Percentiles rank a stretch among this genome's conserved stretches.
phyloP scores from a whole-genome alignment of 2,888 invertebrate genomes.

The Lasioglossum villosulum region DNA sequence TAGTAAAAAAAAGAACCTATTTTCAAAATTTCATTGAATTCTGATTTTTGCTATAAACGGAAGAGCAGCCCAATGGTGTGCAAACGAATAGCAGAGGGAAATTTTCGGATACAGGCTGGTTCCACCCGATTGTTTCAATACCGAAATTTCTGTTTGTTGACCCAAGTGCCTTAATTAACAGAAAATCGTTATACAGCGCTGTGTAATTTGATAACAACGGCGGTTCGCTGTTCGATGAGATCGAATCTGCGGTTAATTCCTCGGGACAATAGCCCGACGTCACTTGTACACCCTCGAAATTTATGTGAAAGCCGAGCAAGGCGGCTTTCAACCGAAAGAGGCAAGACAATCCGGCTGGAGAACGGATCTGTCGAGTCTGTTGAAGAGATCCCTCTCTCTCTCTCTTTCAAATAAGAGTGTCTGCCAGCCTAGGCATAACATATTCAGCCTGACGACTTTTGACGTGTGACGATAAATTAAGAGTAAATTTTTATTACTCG shows the following conservation, averaged over 20 bases:
- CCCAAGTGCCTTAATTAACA: not conserved
- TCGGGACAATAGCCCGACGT: conserved; percentile 26
- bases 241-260: conserved; percentile 36
- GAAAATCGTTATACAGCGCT: not conserved
- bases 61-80: not conserved
- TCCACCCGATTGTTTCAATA: not conserved
- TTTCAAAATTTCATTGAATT: no score
- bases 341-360: conserved; percentile 1
- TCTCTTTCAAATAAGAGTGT: conserved; percentile 1
- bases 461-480: conserved; percentile 23
- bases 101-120: not conserved
- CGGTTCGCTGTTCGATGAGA: not conserved
- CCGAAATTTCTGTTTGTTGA: not conserved
- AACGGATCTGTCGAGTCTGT: conserved; percentile 9
- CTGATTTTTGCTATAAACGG: no score
- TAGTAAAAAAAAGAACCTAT: no score
- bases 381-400: not conserved
- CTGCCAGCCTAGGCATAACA: conserved; percentile 18
- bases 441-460: conserved; percentile 27
- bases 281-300: conserved; percentile 20
- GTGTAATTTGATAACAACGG: not conserved
- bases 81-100: not conserved
- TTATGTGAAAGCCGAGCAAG: conserved; percentile 27
- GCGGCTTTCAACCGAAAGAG: conserved; percentile 14
- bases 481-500: conserved; percentile 19